Conservation (phyloP, 2,113 vertebrate species). For the Suricata suricatta region DNA sequence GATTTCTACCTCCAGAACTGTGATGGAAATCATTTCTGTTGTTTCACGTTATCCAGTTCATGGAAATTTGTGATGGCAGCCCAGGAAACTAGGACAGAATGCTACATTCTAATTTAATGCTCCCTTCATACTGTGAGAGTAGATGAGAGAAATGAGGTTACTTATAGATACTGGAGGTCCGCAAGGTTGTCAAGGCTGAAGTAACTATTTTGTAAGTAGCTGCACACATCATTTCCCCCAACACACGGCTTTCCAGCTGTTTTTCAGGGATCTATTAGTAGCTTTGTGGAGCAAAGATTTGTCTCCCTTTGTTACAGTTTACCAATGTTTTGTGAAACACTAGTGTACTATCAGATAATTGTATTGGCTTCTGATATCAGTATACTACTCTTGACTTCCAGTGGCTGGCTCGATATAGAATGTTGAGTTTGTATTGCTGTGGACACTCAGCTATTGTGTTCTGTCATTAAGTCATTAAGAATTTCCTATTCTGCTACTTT, state of each 20-base stretch:
- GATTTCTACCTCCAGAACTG: background rate
- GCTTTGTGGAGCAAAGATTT: background rate
- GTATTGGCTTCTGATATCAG: background rate
- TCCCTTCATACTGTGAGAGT: fast-evolving
- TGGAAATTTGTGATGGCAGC: background rate
- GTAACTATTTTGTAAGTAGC: background rate
- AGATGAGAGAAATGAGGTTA: background rate
- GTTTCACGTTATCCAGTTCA: background rate
- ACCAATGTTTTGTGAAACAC: background rate
- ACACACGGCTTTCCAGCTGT: background rate
- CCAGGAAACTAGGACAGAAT: background rate
- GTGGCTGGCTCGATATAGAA: background rate
- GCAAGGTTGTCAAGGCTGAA: background rate
- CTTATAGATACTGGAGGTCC: background rate
- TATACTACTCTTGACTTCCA: background rate
- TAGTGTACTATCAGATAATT: background rate
- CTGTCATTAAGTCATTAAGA: background rate
- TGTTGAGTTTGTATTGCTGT: background rate
- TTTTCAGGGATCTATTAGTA: background rate
- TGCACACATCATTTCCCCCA: background rate
- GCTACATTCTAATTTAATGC: background rate
- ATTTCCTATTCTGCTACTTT: background rate
- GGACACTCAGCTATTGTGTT: background rate
- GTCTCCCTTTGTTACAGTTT: background rate
- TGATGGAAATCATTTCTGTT: background rate